A percentile compares a stretch with the other conserved stretches of the same genome.
phyloP scores from a whole-genome alignment of 2,888 invertebrate species.

The Tetranychus piercei region DNA sequence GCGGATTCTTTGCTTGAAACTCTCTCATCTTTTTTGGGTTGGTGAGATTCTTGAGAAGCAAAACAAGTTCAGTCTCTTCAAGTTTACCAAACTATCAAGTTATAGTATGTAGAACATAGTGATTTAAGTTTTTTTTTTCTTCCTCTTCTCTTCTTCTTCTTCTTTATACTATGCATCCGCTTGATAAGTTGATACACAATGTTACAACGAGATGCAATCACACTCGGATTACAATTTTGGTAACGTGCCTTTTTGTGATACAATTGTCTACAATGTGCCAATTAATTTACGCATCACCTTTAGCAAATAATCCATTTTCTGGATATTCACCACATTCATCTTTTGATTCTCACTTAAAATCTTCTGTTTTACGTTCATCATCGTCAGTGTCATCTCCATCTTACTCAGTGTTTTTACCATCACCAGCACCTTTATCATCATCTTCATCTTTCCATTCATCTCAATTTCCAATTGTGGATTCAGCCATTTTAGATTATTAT shows the following conservation, averaged over 20 bases:
- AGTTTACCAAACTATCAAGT: too few relatives aligned
- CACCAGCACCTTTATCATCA: not conserved
- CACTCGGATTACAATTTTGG: not conserved
- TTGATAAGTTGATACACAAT: not conserved
- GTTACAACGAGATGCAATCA: not conserved
- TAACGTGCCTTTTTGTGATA: not conserved
- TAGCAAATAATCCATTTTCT: not conserved
- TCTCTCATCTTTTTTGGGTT: too few relatives aligned
- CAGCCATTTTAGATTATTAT: constrained; percentile 22
- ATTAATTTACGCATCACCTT: not conserved
- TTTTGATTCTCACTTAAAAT: not conserved
- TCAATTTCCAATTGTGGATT: not conserved
- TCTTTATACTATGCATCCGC: not conserved
- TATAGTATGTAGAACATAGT: not conserved
- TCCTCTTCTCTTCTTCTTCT: not conserved
- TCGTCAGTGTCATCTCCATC: not conserved
- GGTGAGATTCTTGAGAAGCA: too few relatives aligned
- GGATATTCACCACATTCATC: not conserved
- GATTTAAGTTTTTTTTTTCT: not conserved
- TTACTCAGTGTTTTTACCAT: not conserved
- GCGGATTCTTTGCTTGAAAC: too few relatives aligned
- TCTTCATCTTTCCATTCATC: not conserved
- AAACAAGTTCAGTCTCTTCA: too few relatives aligned
- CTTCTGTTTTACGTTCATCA: not conserved
- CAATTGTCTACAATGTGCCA: not conserved